Percentiles rank a stretch among this genome's conserved stretches.
Evolutionary conservation across 2,113 vertebrate genomes (phyloP).

Genomic region (Meriones unguiculatus): DNA sequence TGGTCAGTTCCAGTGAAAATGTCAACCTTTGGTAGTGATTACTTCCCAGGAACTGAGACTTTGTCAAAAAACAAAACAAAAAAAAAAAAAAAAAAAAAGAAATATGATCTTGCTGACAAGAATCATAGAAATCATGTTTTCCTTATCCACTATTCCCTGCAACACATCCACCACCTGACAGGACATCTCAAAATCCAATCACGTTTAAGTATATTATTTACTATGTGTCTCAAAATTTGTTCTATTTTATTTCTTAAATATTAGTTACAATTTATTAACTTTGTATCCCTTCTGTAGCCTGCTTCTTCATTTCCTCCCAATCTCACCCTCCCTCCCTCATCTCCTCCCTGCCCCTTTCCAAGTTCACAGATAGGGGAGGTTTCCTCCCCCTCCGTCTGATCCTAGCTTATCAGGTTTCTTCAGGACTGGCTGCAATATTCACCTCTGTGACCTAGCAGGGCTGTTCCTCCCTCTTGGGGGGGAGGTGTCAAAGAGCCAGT

Average conservation of each 20-base stretch:
- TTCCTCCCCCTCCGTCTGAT: too few relatives aligned
- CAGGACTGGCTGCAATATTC: too few relatives aligned
- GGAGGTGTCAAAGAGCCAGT: too few relatives aligned
- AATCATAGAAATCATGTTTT: not conserved
- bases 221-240: not conserved
- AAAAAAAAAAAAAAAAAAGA: slow-evolving; percentile 49
- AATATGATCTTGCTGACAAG: not conserved
- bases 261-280: too few relatives aligned
- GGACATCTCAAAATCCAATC: not conserved
- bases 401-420: too few relatives aligned
- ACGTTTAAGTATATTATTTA: not conserved
- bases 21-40: not conserved
- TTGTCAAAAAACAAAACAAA: slow-evolving; percentile 24
- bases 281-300: too few relatives aligned
- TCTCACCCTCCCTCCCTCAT: too few relatives aligned
- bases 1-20: not conserved
- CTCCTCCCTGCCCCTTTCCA: too few relatives aligned
- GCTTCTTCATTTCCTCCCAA: too few relatives aligned
- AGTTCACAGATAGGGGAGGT: too few relatives aligned
- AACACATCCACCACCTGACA: not conserved
- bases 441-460: too few relatives aligned
- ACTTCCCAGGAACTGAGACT: not conserved
- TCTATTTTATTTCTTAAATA: not conserved
- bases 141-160: not conserved
- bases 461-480: too few relatives aligned